phyloP scores from a whole-genome alignment of 2,888 invertebrate genomes.

The Aspidiotus rigidus region DNA sequence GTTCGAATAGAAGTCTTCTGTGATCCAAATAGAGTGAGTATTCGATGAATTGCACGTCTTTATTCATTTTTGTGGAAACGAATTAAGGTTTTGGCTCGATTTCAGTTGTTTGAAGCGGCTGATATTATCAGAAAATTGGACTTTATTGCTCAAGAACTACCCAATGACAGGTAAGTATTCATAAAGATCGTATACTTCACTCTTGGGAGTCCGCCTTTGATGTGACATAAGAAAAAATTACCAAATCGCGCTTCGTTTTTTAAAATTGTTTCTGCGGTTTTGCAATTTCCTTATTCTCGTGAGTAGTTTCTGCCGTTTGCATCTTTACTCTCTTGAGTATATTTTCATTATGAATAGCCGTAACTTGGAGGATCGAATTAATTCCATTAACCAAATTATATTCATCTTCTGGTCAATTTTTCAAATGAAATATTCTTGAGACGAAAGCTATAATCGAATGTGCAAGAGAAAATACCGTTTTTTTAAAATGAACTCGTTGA shows the following conservation, averaged over 20 bases:
- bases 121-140: constrained; percentile 95
- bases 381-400: too few relatives aligned
- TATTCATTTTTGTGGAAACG: background rate
- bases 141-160: constrained; percentile 89
- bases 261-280: too few relatives aligned
- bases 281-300: too few relatives aligned
- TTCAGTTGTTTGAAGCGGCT: constrained; percentile 61
- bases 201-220: background rate
- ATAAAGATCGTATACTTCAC: background rate
- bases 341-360: too few relatives aligned
- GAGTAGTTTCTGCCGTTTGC: too few relatives aligned
- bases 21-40: constrained; percentile 63
- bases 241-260: too few relatives aligned
- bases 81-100: background rate
- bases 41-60: constrained; percentile 19
- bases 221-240: too few relatives aligned
- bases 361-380: too few relatives aligned
- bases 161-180: constrained; percentile 60
- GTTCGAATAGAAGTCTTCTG: constrained; percentile 77
- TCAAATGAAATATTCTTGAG: too few relatives aligned
- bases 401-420: too few relatives aligned
- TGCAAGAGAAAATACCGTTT: background rate
- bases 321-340: too few relatives aligned
- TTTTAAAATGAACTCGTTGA: background rate
- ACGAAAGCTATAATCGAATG: too few relatives aligned